Conservation (phyloP, 1,140 invertebrate species). For the Lasioglossum albipes region DNA sequence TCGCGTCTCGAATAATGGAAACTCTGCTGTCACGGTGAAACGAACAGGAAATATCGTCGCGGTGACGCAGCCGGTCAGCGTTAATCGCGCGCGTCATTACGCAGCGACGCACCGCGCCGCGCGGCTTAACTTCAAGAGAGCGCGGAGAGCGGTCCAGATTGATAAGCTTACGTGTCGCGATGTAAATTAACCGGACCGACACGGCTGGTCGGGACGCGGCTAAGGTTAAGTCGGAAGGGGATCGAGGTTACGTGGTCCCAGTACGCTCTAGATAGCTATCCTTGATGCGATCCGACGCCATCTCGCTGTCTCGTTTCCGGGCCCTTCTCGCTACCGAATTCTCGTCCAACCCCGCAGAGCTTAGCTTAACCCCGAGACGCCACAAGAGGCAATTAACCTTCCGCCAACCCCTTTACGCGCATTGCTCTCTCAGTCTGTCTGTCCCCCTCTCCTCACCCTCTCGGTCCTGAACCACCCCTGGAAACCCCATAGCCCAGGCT, state of each 20-base stretch:
- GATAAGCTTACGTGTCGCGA: constrained; percentile 67
- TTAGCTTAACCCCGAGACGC: constrained; percentile 71
- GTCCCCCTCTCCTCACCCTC: constrained; percentile 23
- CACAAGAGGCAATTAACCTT: constrained; percentile 79
- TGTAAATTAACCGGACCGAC: constrained; percentile 67
- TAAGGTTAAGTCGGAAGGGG: constrained; percentile 69
- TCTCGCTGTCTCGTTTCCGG: constrained; percentile 26
- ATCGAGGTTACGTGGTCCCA: constrained; percentile 60
- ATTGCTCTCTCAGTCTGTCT: constrained; percentile 13
- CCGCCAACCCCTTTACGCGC: constrained; percentile 66
- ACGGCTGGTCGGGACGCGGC: constrained; percentile 54
- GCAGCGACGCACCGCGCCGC: no score
- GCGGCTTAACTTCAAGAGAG: constrained; percentile 3
- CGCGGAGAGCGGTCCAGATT: constrained; percentile 44
- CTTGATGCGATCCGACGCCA: constrained; percentile 61
- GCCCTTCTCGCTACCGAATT: constrained; percentile 45
- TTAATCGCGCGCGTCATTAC: background rate
- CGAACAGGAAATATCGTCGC: no score
- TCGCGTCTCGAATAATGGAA: no score
- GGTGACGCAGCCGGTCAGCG: background rate
- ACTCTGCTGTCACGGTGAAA: no score
- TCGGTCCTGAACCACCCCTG: background rate
- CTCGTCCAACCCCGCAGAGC: constrained; percentile 62
- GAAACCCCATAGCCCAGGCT: constrained; percentile 63
- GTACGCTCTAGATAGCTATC: constrained; percentile 63